Percentiles rank a stretch among this genome's conserved stretches.
These are phyloP conservation scores for Synanceia verrucosa DNA, from an alignment of 2,797 vertebrate genomes.

Conservation along the genomic window DNA sequence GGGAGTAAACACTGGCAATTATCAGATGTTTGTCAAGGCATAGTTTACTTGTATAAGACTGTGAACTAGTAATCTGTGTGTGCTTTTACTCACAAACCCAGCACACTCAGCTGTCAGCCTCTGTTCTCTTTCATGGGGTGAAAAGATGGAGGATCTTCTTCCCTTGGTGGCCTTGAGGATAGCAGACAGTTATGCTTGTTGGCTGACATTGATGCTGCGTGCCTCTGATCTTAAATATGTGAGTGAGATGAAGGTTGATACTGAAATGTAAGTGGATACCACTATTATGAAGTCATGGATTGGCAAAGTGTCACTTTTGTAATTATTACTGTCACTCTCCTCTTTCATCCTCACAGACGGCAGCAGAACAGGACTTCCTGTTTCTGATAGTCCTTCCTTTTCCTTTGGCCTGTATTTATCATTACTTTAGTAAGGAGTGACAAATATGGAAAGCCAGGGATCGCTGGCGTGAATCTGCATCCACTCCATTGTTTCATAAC, in stretches of 20 bases:
- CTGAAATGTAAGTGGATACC: neutral
- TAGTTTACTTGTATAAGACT: neutral
- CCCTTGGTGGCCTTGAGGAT: neutral
- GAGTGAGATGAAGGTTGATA: neutral
- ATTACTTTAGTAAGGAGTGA: slow-evolving; percentile 52
- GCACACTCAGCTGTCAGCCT: neutral
- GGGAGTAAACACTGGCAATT: neutral
- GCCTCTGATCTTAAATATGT: neutral
- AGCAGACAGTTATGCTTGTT: neutral
- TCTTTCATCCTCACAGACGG: slow-evolving; percentile 2
- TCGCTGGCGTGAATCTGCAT: slow-evolving; percentile 33
- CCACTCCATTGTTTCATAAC: neutral
- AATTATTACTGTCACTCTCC: neutral
- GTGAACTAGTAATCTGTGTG: neutral
- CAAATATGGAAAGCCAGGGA: slow-evolving; percentile 70
- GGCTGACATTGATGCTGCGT: neutral
- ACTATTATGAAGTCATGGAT: neutral
- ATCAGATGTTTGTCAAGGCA: neutral
- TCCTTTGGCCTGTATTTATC: slow-evolving; percentile 63
- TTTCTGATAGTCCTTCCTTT: slow-evolving; percentile 44
- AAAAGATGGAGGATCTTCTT: neutral
- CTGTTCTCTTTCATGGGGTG: neutral
- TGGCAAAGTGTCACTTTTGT: neutral
- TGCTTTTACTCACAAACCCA: neutral
- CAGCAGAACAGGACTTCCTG: slow-evolving; percentile 18